These are phyloP conservation scores for Psylliodes chrysocephalus DNA, from an alignment of 2,888 invertebrate species.

Conservation along the genomic window DNA sequence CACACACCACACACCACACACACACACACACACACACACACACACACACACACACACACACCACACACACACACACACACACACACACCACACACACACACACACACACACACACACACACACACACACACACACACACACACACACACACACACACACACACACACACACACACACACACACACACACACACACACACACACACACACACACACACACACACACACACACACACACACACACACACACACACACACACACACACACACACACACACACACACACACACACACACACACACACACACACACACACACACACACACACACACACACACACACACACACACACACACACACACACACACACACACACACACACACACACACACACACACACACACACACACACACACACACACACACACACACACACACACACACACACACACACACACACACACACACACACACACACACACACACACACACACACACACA, in stretches of 20 bases:
- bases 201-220: not conserved
- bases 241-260: not conserved
- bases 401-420: not conserved
- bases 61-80: too few species aligned
- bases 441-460: not conserved
- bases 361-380: not conserved
- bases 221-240: not conserved
- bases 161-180: not conserved
- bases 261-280: not conserved
- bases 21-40: not conserved
- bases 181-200: not conserved
- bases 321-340: not conserved
- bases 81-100: not conserved
- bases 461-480: not conserved
- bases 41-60: not conserved
- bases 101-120: not conserved
- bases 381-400: not conserved
- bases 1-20: too few species aligned
- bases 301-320: not conserved
- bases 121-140: not conserved
- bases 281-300: not conserved
- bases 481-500: not conserved
- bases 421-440: not conserved
- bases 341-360: not conserved
- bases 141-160: not conserved